Conservation (phyloP, 2,797 vertebrate genomes). For the Syncerus caffer region DNA sequence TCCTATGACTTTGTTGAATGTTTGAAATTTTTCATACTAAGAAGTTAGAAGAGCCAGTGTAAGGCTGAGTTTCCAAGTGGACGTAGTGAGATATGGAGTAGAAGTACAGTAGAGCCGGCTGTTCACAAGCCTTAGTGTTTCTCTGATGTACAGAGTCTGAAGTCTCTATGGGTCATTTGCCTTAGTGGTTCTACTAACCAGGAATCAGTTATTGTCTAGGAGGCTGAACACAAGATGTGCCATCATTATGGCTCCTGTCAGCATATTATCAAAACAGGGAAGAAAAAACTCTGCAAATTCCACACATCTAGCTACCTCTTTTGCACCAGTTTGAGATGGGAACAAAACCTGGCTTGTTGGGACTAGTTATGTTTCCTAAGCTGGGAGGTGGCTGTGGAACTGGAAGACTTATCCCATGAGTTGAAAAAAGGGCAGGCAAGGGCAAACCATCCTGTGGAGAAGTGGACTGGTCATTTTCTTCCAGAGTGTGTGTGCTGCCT, state of each 20-base stretch:
- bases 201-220: neutral
- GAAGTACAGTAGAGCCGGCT: neutral
- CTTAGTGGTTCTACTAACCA: neutral
- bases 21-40: neutral
- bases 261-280: neutral
- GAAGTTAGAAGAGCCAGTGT: neutral
- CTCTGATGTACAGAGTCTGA: neutral
- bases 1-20: neutral
- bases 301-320: neutral
- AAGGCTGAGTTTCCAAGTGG: neutral
- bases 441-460: neutral
- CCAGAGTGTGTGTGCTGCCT: neutral
- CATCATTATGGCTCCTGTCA: neutral
- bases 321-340: neutral
- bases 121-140: neutral
- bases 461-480: neutral
- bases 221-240: neutral
- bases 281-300: neutral
- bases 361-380: neutral
- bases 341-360: neutral
- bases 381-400: neutral
- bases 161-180: neutral
- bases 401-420: neutral
- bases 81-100: neutral
- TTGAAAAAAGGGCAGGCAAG: neutral